These are phyloP conservation scores for Andrena trimmerana DNA, from an alignment of 2,888 invertebrate genomes.

Conservation along the genomic window DNA sequence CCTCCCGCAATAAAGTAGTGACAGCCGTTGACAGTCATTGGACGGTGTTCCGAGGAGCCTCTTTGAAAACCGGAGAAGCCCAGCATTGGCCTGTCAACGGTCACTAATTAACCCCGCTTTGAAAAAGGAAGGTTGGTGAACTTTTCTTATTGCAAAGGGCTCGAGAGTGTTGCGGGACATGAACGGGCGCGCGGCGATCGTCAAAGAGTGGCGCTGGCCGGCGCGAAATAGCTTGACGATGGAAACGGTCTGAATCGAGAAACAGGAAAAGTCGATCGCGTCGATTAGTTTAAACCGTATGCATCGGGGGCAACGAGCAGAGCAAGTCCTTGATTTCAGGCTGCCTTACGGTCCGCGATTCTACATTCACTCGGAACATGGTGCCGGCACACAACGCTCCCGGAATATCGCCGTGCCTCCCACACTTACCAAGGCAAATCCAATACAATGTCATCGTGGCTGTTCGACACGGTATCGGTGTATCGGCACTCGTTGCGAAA, in stretches of 20 bases:
- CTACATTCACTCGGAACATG: slow-evolving; percentile 57
- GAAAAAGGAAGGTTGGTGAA: neutral
- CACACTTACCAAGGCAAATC: slow-evolving; percentile 21
- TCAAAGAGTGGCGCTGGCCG: no score
- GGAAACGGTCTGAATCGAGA: neutral
- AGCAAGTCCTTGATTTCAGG: slow-evolving; percentile 45
- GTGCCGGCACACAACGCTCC: slow-evolving; percentile 16
- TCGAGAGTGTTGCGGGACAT: neutral
- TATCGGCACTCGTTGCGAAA: slow-evolving; percentile 31
- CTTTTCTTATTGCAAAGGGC: neutral
- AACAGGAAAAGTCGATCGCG: slow-evolving; percentile 8
- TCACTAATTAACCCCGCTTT: slow-evolving; percentile 25
- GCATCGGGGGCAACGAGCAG: slow-evolving; percentile 30
- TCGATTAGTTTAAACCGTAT: slow-evolving; percentile 38
- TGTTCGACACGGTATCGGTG: slow-evolving; percentile 6
- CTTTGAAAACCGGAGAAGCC: neutral
- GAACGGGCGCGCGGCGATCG: no score
- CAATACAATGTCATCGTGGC: slow-evolving; percentile 37
- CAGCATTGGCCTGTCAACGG: neutral
- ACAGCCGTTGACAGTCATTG: neutral
- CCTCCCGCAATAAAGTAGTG: slow-evolving; percentile 7
- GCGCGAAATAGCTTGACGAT: no score
- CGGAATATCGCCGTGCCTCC: slow-evolving; percentile 29
- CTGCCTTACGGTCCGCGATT: slow-evolving; percentile 19
- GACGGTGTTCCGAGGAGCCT: neutral